A percentile compares a stretch with the other conserved stretches of the same genome.
These are phyloP conservation scores for Cyclophora punctaria DNA, from an alignment of 2,888 invertebrate genomes.

Conservation along the genomic window DNA sequence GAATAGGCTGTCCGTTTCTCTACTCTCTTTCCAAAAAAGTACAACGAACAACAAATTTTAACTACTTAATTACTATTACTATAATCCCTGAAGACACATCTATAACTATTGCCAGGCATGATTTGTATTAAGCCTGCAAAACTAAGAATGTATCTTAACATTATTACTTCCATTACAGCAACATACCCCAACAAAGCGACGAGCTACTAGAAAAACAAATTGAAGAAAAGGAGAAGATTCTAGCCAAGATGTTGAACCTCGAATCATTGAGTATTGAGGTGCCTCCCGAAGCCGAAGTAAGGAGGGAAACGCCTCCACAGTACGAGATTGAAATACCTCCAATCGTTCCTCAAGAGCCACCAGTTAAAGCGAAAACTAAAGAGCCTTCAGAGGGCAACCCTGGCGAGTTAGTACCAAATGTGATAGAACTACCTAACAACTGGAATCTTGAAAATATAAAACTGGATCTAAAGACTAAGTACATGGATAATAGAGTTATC, in stretches of 20 bases:
- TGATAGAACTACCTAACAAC: slow-evolving; percentile 71
- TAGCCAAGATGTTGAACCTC: slow-evolving; percentile 79
- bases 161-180: slow-evolving; percentile 35
- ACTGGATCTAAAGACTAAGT: slow-evolving; percentile 47
- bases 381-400: slow-evolving; percentile 21
- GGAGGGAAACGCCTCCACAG: background rate
- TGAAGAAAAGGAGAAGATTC: slow-evolving; percentile 82
- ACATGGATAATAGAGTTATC: slow-evolving; percentile 32
- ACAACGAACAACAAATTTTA: too few species aligned
- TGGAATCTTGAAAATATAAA: slow-evolving; percentile 76
- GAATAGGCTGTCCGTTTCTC: too few species aligned
- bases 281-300: background rate
- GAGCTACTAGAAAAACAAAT: slow-evolving; percentile 82
- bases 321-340: slow-evolving; percentile 3
- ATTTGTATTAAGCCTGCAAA: too few species aligned
- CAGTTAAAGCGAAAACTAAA: slow-evolving; percentile 9
- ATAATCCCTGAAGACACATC: too few species aligned
- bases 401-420: slow-evolving; percentile 59
- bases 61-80: too few species aligned
- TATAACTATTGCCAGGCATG: too few species aligned
- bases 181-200: slow-evolving; percentile 73
- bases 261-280: slow-evolving; percentile 60
- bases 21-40: too few species aligned
- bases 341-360: slow-evolving; percentile 9
- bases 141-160: background rate